phyloP scores from a whole-genome alignment of 2,888 invertebrate species.

The Tubulanus polymorphus region DNA sequence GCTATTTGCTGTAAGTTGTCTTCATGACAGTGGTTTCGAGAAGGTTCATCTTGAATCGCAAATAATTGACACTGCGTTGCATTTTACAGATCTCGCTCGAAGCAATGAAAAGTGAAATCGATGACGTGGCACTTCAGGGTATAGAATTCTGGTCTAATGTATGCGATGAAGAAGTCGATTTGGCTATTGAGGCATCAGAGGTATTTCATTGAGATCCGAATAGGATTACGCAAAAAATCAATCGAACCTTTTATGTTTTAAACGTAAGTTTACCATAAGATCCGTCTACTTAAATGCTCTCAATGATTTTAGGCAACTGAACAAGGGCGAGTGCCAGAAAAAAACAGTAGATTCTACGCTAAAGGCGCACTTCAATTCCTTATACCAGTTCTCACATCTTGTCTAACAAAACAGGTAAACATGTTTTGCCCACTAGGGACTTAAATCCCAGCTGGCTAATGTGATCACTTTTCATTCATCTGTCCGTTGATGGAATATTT shows the following conservation, averaged over 20 bases:
- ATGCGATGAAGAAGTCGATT: conserved; percentile 96
- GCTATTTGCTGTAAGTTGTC: conserved; percentile 73
- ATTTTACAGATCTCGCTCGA: conserved; percentile 95
- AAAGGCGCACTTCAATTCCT: conserved; percentile 93
- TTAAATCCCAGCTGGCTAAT: no score
- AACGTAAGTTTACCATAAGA: not conserved
- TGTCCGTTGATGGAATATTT: no score
- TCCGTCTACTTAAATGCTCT: not conserved
- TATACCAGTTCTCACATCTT: conserved; percentile 88
- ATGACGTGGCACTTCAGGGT: conserved; percentile 94
- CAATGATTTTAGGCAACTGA: conserved; percentile 67
- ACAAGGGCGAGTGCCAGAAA: conserved; percentile 85
- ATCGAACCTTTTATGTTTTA: not conserved
- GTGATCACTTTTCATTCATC: no score
- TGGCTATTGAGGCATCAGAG: conserved; percentile 78
- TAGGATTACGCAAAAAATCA: not conserved
- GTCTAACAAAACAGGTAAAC: conserved; percentile 80
- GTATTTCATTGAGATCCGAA: conserved; percentile 28
- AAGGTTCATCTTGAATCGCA: conserved; percentile 10
- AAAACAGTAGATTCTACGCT: conserved; percentile 95
- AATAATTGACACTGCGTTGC: no score
- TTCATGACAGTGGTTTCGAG: not conserved
- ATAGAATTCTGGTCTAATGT: conserved; percentile 99
- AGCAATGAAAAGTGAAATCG: conserved; percentile 95
- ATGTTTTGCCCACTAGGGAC: not conserved